Evolutionary conservation across 2,113 vertebrate genomes (phyloP).

Genomic region (Crotalus helleri): DNA sequence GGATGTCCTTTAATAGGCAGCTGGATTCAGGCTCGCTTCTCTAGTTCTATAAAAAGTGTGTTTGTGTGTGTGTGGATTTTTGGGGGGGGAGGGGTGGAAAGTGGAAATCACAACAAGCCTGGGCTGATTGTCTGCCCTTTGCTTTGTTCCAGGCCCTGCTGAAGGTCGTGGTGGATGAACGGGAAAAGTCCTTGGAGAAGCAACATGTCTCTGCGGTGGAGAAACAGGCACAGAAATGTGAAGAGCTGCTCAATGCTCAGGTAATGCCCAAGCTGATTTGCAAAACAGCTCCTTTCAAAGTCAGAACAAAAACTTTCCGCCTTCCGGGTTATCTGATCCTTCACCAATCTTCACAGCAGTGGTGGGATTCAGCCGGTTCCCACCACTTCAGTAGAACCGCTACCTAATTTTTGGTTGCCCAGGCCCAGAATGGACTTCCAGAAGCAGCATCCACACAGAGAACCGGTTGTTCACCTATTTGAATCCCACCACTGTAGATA

Average conservation of each 20-base stretch:
- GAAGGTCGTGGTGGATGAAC: constrained; percentile 71
- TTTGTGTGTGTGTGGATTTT: background rate
- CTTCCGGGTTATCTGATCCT: background rate
- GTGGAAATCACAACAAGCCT: background rate
- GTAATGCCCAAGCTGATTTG: constrained; percentile 46
- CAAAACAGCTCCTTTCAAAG: background rate
- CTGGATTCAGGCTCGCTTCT: constrained; percentile 39
- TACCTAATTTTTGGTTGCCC: too few relatives aligned
- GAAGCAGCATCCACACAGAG: too few relatives aligned
- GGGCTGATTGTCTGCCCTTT: constrained; percentile 11
- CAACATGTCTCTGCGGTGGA: constrained; percentile 71
- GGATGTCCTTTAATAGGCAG: constrained; percentile 20
- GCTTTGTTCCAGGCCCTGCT: constrained; percentile 69
- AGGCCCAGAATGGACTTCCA: too few relatives aligned
- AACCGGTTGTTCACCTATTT: too few relatives aligned
- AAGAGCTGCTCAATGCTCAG: constrained; percentile 74
- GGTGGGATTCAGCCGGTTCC: too few relatives aligned
- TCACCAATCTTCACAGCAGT: background rate
- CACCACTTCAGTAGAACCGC: too few relatives aligned
- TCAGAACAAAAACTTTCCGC: background rate
- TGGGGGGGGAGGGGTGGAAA: background rate
- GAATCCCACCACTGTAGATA: too few relatives aligned
- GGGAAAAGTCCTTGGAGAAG: constrained; percentile 70
- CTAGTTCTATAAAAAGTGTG: background rate
- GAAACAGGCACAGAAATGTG: constrained; percentile 74